Evolutionary conservation across 2,797 vertebrate species (phyloP).

Genomic region (Sebastes minor): DNA sequence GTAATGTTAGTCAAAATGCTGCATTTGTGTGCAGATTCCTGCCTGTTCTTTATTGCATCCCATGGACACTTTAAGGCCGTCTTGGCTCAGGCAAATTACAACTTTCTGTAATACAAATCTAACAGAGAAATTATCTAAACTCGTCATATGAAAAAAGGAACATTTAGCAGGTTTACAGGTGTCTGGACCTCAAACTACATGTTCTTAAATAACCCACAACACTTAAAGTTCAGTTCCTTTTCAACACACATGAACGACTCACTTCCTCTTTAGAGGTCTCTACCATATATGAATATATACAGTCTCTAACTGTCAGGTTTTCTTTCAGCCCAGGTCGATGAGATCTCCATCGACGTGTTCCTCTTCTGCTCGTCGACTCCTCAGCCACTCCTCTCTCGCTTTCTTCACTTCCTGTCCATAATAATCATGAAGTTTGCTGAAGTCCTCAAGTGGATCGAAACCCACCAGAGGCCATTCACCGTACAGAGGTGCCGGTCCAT

Average conservation of each 20-base stretch:
- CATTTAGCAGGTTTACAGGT: conserved; percentile 22
- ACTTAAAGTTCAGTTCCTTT: conserved; percentile 39
- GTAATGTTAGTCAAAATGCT: no score
- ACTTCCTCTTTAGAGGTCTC: not conserved
- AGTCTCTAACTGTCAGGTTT: not conserved
- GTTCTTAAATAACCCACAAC: not conserved
- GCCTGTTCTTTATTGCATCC: not conserved
- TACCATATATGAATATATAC: no score
- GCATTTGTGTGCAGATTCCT: not conserved
- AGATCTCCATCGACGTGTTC: conserved; percentile 56
- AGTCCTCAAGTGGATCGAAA: conserved; percentile 74
- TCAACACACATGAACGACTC: conserved; percentile 25
- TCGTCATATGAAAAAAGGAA: not conserved
- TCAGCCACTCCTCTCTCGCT: conserved; percentile 86
- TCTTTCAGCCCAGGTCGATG: conserved; percentile 71
- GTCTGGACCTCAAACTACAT: not conserved
- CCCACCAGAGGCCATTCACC: conserved; percentile 80
- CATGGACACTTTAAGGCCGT: not conserved
- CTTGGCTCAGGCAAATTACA: not conserved
- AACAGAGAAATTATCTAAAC: not conserved
- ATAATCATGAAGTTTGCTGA: conserved; percentile 86
- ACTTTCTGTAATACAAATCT: not conserved
- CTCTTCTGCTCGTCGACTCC: conserved; percentile 43
- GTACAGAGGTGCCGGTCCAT: conserved; percentile 71
- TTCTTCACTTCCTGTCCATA: conserved; percentile 89